phyloP scores from a whole-genome alignment of 2,113 vertebrate species.

The Rhineura floridana region DNA sequence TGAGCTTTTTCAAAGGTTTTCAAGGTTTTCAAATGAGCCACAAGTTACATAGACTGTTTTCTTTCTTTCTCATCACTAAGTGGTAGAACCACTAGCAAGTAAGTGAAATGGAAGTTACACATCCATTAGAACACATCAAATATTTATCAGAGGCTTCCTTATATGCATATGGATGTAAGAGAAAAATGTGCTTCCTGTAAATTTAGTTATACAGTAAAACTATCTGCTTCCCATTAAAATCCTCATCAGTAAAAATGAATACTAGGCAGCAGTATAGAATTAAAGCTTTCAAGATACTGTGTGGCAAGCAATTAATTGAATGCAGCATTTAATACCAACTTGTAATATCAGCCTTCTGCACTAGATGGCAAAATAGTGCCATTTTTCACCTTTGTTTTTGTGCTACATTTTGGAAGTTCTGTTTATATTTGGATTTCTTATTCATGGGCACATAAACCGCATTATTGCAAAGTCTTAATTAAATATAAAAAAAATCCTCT shows the following conservation, averaged over 20 bases:
- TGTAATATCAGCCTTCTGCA: slow-evolving; percentile 62
- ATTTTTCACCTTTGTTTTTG: slow-evolving; percentile 38
- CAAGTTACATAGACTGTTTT: background rate
- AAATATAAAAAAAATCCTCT: background rate
- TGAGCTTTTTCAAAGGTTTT: accelerated
- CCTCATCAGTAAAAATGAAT: background rate
- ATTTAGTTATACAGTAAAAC: accelerated
- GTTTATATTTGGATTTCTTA: slow-evolving; percentile 8
- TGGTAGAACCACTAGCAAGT: background rate
- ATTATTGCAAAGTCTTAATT: slow-evolving; percentile 36
- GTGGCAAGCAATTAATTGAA: background rate
- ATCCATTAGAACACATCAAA: background rate
- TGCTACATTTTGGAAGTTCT: background rate
- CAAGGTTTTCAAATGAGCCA: background rate
- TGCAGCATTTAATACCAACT: background rate
- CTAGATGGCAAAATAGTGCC: slow-evolving; percentile 80
- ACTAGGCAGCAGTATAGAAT: background rate
- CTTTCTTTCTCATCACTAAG: slow-evolving; percentile 9
- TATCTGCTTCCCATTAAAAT: accelerated
- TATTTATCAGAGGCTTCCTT: slow-evolving; percentile 8
- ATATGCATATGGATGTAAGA: background rate
- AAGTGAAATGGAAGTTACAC: accelerated
- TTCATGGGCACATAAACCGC: slow-evolving; percentile 21
- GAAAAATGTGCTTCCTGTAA: background rate
- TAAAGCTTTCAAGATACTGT: background rate